Conservation (phyloP, 1,140 invertebrate genomes). For the Galendromus occidentalis region DNA sequence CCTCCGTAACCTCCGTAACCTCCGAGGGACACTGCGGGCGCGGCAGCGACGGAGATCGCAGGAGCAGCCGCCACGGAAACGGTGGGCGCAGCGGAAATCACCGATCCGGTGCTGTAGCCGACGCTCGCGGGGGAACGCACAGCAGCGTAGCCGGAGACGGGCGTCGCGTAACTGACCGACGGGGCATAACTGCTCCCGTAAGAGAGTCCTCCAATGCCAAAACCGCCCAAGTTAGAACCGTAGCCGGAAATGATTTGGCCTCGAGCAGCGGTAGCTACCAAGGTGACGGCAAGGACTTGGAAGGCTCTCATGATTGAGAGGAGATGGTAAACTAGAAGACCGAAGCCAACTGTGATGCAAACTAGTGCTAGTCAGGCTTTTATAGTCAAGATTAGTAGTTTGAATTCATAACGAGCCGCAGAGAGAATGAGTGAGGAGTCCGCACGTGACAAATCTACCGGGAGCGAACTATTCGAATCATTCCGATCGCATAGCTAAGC, state of each 20-base stretch:
- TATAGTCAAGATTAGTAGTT: background rate
- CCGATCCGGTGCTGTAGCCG: background rate
- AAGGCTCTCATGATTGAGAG: background rate
- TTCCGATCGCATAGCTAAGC: no score
- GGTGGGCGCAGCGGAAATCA: background rate
- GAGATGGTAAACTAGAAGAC: background rate
- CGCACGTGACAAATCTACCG: no score
- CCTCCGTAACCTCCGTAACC: background rate
- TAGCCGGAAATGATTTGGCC: background rate
- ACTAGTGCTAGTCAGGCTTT: background rate
- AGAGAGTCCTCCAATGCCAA: background rate
- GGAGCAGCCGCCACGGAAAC: background rate
- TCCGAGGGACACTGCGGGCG: background rate
- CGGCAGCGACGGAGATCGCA: background rate
- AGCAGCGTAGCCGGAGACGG: background rate
- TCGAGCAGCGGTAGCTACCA: background rate
- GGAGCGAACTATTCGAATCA: no score
- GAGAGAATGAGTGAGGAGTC: no score
- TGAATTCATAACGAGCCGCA: no score
- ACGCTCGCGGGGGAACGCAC: background rate
- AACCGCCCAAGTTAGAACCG: background rate
- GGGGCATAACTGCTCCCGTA: background rate
- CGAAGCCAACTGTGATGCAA: slow-evolving; percentile 6
- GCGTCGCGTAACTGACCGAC: background rate
- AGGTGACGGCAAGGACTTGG: background rate